Percentiles rank a stretch among this genome's conserved stretches.
phyloP scores from a whole-genome alignment of 2,888 invertebrate genomes.

The Drosophila picticornis region DNA sequence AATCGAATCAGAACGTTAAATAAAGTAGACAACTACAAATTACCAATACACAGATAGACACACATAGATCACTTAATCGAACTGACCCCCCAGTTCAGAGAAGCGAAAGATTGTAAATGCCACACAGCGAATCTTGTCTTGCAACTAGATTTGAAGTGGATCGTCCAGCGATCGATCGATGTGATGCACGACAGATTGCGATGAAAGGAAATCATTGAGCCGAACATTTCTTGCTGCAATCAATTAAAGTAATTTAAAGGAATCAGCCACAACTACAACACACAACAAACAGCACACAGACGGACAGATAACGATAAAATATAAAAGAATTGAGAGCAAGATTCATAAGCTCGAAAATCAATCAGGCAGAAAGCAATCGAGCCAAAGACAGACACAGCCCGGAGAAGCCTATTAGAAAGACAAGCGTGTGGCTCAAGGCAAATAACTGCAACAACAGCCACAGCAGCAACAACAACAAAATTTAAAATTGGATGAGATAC shows the following conservation, averaged over 20 bases:
- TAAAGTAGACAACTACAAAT: conserved; percentile 42
- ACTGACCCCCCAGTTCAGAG: conserved; percentile 38
- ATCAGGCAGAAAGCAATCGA: conserved; percentile 69
- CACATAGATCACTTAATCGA: conserved; percentile 58
- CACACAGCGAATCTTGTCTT: conserved; percentile 1
- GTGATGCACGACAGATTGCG: conserved; percentile 75
- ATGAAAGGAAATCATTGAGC: conserved; percentile 75
- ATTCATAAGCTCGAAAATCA: conserved; percentile 75
- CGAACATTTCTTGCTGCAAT: conserved; percentile 59
- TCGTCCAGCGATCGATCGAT: conserved; percentile 21
- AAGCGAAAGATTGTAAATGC: conserved; percentile 36
- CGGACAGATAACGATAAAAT: conserved; percentile 37
- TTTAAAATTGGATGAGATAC: conserved; percentile 69
- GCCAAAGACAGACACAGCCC: conserved; percentile 25
- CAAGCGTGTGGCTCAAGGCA: conserved; percentile 44
- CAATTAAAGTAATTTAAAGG: conserved; percentile 82
- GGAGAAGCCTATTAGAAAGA: conserved; percentile 69
- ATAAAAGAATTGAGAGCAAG: conserved; percentile 43
- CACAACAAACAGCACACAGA: not conserved
- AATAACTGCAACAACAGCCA: conserved; percentile 28
- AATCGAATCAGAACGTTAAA: conserved; percentile 37
- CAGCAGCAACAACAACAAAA: conserved; percentile 36
- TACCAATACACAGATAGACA: not conserved
- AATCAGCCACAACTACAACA: conserved; percentile 53
- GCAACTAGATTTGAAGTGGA: conserved; percentile 22